Evolutionary conservation across 2,888 invertebrate genomes (phyloP), one percentile per base, ranked within the genome.

Genomic region (Scrobipalpa costella): DNA sequence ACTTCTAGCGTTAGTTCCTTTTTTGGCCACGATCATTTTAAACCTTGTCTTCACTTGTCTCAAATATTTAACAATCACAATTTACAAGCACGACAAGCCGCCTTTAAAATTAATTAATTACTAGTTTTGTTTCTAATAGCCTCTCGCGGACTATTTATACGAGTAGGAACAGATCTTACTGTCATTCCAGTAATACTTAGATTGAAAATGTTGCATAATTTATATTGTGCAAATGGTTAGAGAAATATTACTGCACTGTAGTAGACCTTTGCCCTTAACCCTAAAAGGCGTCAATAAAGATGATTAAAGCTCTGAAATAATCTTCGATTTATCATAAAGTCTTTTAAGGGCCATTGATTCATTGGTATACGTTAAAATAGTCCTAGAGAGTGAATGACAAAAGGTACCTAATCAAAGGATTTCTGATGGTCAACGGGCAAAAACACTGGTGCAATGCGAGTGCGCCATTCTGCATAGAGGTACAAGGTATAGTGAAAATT

Each of bases 91-190:
- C 63, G 67, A 64, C 65, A n/a, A n/a, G 61, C 47, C 6, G 55
- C 36, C 67, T 70, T 60, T 70, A 63, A 66, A 65, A 72, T 70
- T 69, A 73, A 73, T 72, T 71, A 70, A 68, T 67, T 62, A 21
- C n/a, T 44, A 58, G 15, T 17, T 27, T 21, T 59, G 40, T 64
- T 66, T 70, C 70, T 69, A 69, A 69, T 71, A 52, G 52, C 27
- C 36, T 65, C 63, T 50, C 38, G 49, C 40, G 33, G 15, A 9
- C 55, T 38, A 40, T 40, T 62, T 17, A 27, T 27, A n/a, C n/a
- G n/a, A n/a, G n/a, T n/a, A 27, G 27, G 27, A 3, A 11, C 21
- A 52, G 36, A 40, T 62, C 47, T 57, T 57, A 52, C 21, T 61
- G 38, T 19, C 61, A 61, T 49, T 61, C 5, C 21, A 27, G 7